Conservation (phyloP, 2,888 invertebrate species). For the Orthonevra nobilis region DNA sequence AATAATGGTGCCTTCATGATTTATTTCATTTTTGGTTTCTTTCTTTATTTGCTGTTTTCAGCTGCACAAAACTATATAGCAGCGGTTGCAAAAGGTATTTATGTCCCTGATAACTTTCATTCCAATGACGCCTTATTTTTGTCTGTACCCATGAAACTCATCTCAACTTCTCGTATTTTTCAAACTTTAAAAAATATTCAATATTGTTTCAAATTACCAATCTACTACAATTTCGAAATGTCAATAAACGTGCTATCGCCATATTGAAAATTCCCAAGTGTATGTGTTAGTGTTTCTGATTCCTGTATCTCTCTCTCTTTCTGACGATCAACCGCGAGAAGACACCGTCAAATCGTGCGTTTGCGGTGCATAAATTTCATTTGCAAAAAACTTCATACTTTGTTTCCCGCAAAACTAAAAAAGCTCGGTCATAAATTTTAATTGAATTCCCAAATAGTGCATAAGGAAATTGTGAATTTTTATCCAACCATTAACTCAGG, state of each 20-base stretch:
- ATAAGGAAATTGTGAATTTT: slow-evolving; percentile 8
- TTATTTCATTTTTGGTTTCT: too few relatives aligned
- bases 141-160: too few relatives aligned
- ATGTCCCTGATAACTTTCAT: too few relatives aligned
- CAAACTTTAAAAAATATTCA: too few relatives aligned
- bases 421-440: background rate
- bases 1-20: too few relatives aligned
- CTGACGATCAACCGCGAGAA: slow-evolving; percentile 61
- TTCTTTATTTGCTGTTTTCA: too few relatives aligned
- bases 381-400: slow-evolving; percentile 42
- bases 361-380: slow-evolving; percentile 65
- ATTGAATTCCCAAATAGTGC: slow-evolving; percentile 20
- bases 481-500: background rate
- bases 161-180: too few relatives aligned
- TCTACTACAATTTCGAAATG: slow-evolving; percentile 35
- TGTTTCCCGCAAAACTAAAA: slow-evolving; percentile 38
- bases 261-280: slow-evolving; percentile 35
- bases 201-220: too few relatives aligned
- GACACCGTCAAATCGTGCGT: slow-evolving; percentile 65
- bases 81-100: too few relatives aligned
- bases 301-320: slow-evolving; percentile 41
- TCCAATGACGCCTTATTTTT: too few relatives aligned
- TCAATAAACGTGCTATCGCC: slow-evolving; percentile 25
- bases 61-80: too few relatives aligned
- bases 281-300: slow-evolving; percentile 25